Evolutionary conservation across 2,888 invertebrate species (phyloP).

Genomic region (Hetaerina titia): DNA sequence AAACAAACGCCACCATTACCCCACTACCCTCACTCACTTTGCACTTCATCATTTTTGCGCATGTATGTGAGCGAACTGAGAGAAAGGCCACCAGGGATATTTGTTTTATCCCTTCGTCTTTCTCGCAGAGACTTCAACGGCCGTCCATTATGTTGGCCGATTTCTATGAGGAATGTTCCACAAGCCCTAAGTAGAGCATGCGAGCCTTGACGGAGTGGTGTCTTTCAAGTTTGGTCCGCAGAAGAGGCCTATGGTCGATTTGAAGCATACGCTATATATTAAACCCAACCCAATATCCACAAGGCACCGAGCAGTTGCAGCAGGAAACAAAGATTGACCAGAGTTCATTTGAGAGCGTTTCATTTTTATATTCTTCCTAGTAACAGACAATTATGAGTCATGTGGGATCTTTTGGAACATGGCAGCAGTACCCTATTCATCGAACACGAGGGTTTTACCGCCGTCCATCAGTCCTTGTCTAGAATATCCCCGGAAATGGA

Average conservation of each 20-base stretch:
- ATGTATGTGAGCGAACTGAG: not conserved
- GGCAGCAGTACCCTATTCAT: not conserved
- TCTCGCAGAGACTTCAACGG: not conserved
- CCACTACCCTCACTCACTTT: conserved; percentile 8
- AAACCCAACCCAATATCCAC: too few species aligned
- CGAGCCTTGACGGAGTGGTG: too few species aligned
- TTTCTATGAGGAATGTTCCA: not conserved
- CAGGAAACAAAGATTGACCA: too few species aligned
- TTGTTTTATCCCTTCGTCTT: not conserved
- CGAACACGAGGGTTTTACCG: not conserved
- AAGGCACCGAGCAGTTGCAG: too few species aligned
- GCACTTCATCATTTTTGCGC: conserved; percentile 39
- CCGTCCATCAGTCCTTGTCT: conserved; percentile 27
- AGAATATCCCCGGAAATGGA: conserved; percentile 12
- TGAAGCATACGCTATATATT: not conserved
- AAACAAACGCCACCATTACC: conserved; percentile 16
- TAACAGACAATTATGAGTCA: not conserved
- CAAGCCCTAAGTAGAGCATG: too few species aligned
- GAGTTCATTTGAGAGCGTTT: not conserved
- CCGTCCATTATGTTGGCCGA: not conserved
- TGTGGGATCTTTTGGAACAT: not conserved
- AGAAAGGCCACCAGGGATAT: not conserved
- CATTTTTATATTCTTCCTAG: not conserved
- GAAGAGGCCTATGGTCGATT: not conserved
- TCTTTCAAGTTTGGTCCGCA: too few species aligned